Evolutionary conservation across 2,113 vertebrate genomes (phyloP).

Genomic region (Nanorana parkeri): DNA sequence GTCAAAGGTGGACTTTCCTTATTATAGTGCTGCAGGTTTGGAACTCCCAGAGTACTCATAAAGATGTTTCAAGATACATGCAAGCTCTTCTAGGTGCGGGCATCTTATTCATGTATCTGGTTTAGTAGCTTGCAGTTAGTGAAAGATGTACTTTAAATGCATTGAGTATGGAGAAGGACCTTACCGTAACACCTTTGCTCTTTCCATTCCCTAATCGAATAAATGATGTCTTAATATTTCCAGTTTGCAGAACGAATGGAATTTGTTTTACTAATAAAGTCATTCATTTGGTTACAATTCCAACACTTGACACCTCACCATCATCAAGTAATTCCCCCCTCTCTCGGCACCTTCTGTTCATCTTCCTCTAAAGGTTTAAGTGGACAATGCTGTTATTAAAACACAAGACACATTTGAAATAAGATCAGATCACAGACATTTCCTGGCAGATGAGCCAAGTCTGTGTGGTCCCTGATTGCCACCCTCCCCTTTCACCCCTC

Average conservation of each 20-base stretch:
- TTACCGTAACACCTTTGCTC: too few species aligned
- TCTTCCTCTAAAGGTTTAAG: slow-evolving; percentile 2
- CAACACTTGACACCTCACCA: neutral
- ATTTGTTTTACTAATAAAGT: neutral
- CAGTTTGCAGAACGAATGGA: neutral
- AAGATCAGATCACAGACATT: slow-evolving; percentile 35
- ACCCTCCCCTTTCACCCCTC: neutral
- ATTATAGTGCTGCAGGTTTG: too few species aligned
- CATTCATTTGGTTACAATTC: slow-evolving; percentile 1
- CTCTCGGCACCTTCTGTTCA: slow-evolving; percentile 2
- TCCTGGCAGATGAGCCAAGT: slow-evolving; percentile 16
- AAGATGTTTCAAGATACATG: too few species aligned
- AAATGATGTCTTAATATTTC: too few species aligned
- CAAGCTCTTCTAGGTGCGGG: too few species aligned
- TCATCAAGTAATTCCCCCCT: neutral
- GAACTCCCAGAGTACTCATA: too few species aligned
- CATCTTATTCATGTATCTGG: too few species aligned
- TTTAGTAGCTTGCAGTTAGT: too few species aligned
- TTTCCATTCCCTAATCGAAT: too few species aligned
- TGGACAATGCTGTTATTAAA: slow-evolving; percentile 19
- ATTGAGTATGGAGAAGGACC: too few species aligned
- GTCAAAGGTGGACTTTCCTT: too few species aligned
- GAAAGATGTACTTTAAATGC: too few species aligned
- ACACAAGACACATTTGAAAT: slow-evolving; percentile 1
- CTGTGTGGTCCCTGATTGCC: slow-evolving; percentile 35